These are phyloP conservation scores for Metopolophium dirhodum DNA, from an alignment of 1,140 invertebrate genomes.

Conservation along the genomic window DNA sequence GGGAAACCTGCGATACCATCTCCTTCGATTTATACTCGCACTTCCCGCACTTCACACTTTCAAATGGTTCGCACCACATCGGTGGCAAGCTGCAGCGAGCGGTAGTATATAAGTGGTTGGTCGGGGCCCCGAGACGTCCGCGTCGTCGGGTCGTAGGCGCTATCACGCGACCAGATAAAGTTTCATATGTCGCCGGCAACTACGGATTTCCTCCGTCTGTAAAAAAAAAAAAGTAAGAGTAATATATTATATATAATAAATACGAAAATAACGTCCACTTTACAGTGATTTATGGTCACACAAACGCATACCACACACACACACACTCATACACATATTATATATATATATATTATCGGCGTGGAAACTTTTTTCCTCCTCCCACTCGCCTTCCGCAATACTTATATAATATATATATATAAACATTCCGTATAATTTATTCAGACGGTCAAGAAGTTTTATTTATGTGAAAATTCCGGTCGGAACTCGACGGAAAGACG, in stretches of 20 bases:
- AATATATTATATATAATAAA: slow-evolving; percentile 29
- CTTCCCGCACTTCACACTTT: not conserved
- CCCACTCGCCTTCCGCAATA: not conserved
- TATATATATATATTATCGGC: slow-evolving; percentile 23
- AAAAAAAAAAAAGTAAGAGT: not conserved
- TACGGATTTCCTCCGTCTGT: slow-evolving; percentile 6
- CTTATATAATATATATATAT: not conserved
- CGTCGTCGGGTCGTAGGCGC: not conserved
- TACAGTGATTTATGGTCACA: slow-evolving; percentile 18
- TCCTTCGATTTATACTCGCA: slow-evolving; percentile 25
- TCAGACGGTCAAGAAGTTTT: slow-evolving; percentile 49
- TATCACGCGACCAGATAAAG: not conserved
- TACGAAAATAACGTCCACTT: slow-evolving; percentile 25
- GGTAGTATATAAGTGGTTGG: too few relatives aligned
- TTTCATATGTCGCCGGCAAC: not conserved
- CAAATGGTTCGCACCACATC: not conserved
- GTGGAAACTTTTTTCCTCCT: not conserved
- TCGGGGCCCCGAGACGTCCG: not conserved
- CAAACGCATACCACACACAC: not conserved
- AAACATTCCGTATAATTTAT: slow-evolving; percentile 34
- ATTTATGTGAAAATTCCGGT: slow-evolving; percentile 39
- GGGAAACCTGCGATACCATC: slow-evolving; percentile 4
- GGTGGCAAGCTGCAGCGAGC: too few relatives aligned
- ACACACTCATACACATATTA: not conserved
- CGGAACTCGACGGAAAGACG: not conserved